Percentiles rank a stretch among this genome's conserved stretches.
These are phyloP conservation scores for Prunella fulvescens DNA, from an alignment of 2,113 vertebrate species.

Conservation along the genomic window DNA sequence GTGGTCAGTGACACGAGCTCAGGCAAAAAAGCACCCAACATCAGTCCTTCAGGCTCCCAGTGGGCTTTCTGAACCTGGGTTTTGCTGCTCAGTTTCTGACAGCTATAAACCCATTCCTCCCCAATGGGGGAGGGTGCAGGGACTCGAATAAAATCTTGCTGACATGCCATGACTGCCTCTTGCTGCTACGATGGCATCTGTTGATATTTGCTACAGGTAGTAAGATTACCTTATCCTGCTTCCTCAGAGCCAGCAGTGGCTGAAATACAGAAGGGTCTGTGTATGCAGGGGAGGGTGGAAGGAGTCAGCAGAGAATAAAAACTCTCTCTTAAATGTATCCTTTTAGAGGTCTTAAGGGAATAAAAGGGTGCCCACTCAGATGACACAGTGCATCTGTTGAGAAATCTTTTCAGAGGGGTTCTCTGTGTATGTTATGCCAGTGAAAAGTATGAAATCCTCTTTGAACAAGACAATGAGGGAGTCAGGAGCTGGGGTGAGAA, in stretches of 20 bases:
- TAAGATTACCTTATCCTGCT: background rate
- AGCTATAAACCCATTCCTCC: background rate
- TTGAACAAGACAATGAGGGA: background rate
- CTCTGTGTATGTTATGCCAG: background rate
- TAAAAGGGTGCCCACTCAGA: background rate
- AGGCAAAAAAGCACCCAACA: background rate
- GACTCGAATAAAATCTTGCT: background rate
- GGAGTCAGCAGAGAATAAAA: background rate
- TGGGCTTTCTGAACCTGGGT: background rate
- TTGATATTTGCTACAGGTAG: background rate
- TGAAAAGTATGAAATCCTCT: background rate
- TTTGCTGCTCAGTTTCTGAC: background rate
- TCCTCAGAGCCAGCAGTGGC: background rate
- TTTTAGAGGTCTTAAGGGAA: background rate
- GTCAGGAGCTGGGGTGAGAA: background rate
- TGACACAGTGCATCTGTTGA: accelerated
- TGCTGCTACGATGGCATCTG: background rate
- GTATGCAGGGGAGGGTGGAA: background rate
- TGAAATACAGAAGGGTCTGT: background rate
- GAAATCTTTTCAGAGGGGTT: background rate
- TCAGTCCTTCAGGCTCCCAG: background rate
- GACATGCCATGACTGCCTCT: background rate
- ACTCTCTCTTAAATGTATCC: background rate
- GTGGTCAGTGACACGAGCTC: background rate
- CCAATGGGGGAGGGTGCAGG: background rate